Conservation (phyloP, 2,888 invertebrate genomes). For the Uropetala carovei region DNA sequence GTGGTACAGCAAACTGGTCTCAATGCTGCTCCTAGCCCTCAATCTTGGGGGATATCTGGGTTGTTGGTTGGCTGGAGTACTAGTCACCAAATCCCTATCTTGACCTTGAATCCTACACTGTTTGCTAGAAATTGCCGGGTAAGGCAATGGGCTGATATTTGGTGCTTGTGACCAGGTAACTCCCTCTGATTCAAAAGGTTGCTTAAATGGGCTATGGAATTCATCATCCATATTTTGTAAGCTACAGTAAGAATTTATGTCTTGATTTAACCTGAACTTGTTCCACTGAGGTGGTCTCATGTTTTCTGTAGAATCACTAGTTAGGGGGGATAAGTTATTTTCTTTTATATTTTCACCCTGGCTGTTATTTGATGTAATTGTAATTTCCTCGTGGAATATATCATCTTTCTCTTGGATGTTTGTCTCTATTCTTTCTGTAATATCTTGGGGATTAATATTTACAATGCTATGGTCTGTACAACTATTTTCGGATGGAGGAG, state of each 20-base stretch:
- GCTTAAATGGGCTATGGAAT: slow-evolving; percentile 20
- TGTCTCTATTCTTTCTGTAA: background rate
- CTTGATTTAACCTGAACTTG: background rate
- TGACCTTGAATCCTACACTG: slow-evolving; percentile 65
- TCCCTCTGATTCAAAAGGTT: slow-evolving; percentile 17
- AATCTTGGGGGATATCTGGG: slow-evolving; percentile 44
- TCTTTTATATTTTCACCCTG: background rate
- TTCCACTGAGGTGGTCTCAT: background rate
- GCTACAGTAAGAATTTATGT: background rate
- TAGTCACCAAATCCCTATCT: slow-evolving; percentile 67
- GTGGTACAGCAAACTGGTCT: slow-evolving; percentile 67
- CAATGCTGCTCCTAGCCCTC: slow-evolving; percentile 60
- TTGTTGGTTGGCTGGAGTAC: slow-evolving; percentile 69
- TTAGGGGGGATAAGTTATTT: background rate
- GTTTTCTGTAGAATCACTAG: background rate
- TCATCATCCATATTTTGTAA: background rate
- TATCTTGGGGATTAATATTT: background rate
- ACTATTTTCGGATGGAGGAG: slow-evolving; percentile 4
- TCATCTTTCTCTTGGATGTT: background rate
- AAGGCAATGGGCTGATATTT: slow-evolving; percentile 2
- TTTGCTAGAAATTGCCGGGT: background rate
- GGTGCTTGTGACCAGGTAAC: slow-evolving; percentile 28
- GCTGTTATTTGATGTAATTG: background rate
- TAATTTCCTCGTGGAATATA: background rate
- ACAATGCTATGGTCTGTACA: background rate